Evolutionary conservation across 2,888 invertebrate species (phyloP), one percentile per base, ranked within the genome.

Genomic region (Molanna angustata): DNA sequence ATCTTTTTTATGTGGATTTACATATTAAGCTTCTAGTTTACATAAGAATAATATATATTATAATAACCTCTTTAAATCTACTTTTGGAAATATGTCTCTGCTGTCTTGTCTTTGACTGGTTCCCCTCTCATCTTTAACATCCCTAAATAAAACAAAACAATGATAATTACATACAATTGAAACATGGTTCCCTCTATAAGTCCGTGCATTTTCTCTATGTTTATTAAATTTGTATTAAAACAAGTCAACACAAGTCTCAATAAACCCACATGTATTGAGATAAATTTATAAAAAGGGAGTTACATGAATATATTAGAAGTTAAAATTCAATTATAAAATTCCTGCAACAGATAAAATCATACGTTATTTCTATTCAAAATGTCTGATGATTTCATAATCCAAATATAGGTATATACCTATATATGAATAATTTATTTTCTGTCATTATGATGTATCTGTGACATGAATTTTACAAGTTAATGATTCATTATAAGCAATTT

Each of bases 141-240:
- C 53, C 53, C 52, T 52, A 31, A 40, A 49, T 17, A 53, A 49
- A 49, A 42, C 21, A 49, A 27, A 21, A 16, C 9, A 13, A 39
- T 31, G 19, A 49, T 31, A 14, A 20, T n/a, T 4, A 11, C 37
- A n/a, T 4, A 11, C 4, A 19, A n/a, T n/a, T 11, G 16, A 13
- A 16, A 27, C 11, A 9, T 22, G 13, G 22, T 19, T n/a, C 18
- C 27, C 37, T 16, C 37, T 14, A 47, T n/a, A 35, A 37, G 37
- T 22, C 37, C 47, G 47, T 47, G 47, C 47, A 47, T 32, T 21
- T 20, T 35, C 37, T 37, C 37, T 17, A 9, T 7, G 4, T n/a
- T 35, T 7, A n/a, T n/a, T 7, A 35, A 13, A 35, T 7, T n/a
- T 4, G 14, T 14, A 16, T 41, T 42, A 35, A 50, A 50, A 17